Percentiles rank a stretch among this genome's conserved stretches.
Conservation (phyloP, 2,113 vertebrate species). For the Paradoxurus hermaphroditus region DNA sequence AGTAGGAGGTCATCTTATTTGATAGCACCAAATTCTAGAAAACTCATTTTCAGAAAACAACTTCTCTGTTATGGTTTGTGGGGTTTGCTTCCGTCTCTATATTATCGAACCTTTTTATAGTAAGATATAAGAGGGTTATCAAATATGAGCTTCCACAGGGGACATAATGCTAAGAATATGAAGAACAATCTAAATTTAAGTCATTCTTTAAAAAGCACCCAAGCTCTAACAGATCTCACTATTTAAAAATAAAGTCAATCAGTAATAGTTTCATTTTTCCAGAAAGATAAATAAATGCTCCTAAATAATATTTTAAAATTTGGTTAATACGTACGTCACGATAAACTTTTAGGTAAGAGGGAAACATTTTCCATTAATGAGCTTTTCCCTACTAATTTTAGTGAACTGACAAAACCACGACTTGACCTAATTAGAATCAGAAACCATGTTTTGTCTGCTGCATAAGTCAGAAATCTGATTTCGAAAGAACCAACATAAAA, state of each 20-base stretch:
- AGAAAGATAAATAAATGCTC: background rate
- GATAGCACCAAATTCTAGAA: constrained; percentile 9
- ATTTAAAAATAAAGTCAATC: background rate
- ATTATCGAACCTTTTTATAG: background rate
- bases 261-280: background rate
- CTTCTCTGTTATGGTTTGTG: background rate
- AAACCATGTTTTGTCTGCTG: background rate
- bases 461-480: constrained; percentile 24
- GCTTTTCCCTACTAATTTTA: constrained; percentile 25
- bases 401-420: background rate
- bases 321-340: background rate
- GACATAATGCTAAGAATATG: background rate
- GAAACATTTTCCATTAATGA: background rate
- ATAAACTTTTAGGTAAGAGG: background rate
- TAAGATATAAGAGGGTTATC: background rate
- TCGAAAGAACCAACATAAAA: constrained; percentile 24
- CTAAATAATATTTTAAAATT: constrained; percentile 15
- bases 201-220: background rate
- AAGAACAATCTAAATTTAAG: constrained; percentile 18
- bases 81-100: background rate
- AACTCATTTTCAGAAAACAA: constrained; percentile 6
- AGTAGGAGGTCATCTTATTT: background rate
- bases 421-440: constrained; percentile 22
- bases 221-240: background rate
- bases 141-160: constrained; percentile 14